Conservation (phyloP, 1,140 invertebrate genomes). For the Argopecten irradians region DNA sequence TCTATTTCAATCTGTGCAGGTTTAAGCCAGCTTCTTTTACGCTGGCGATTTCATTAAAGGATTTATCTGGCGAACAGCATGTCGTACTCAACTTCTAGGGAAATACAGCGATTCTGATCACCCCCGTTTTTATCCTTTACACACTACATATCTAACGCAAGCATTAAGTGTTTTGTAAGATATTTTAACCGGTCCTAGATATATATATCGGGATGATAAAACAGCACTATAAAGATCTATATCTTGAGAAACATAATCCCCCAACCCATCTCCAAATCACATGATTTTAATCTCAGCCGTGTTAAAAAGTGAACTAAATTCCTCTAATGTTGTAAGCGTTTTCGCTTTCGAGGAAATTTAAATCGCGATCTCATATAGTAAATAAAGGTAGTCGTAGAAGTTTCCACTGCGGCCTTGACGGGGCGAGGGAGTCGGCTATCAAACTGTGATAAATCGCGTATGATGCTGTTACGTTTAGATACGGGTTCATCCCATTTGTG, state of each 20-base stretch:
- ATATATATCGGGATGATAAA: background rate
- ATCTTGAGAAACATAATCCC: background rate
- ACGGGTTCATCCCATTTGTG: background rate
- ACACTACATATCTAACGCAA: background rate
- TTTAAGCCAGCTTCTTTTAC: too few relatives aligned
- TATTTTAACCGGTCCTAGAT: background rate
- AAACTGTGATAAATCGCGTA: background rate
- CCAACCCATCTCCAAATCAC: background rate
- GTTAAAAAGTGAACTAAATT: background rate
- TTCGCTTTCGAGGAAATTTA: background rate
- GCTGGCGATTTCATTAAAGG: too few relatives aligned
- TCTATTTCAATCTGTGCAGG: too few relatives aligned
- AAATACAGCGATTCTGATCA: background rate
- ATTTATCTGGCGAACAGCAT: background rate
- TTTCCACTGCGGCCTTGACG: background rate
- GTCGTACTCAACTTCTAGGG: background rate
- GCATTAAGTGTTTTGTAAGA: background rate
- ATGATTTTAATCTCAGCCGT: background rate
- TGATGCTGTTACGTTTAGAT: background rate
- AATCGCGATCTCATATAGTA: background rate
- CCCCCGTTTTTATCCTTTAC: background rate
- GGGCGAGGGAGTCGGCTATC: background rate
- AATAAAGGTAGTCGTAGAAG: background rate
- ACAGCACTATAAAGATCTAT: background rate
- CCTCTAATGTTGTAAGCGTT: background rate